phyloP scores from a whole-genome alignment of 2,113 vertebrate genomes.

The Rostratula benghalensis region DNA sequence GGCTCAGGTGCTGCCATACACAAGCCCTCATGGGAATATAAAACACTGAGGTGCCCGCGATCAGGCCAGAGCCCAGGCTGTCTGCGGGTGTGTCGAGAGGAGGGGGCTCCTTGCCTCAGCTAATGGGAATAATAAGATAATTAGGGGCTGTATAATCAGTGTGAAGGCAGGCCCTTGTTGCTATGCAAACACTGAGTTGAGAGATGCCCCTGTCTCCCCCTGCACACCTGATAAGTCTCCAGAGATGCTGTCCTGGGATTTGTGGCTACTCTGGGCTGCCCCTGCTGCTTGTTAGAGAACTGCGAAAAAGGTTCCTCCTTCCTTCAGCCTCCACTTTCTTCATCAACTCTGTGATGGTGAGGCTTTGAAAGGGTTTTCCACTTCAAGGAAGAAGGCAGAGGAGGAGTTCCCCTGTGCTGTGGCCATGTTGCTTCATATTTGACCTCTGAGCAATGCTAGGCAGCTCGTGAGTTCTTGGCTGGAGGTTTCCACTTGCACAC shows the following conservation, averaged over 20 bases:
- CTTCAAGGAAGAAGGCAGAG: neutral
- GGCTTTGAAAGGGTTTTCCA: neutral
- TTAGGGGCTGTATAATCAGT: conserved; percentile 17
- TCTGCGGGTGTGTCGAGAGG: fast-evolving
- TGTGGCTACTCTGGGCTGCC: neutral
- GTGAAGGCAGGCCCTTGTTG: conserved; percentile 1
- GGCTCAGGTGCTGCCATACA: neutral
- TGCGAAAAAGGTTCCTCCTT: neutral
- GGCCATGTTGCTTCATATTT: neutral
- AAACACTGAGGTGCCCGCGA: neutral
- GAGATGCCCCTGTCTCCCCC: neutral
- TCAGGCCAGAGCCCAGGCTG: neutral
- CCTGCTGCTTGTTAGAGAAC: neutral
- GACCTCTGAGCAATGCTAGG: neutral
- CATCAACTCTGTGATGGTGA: neutral
- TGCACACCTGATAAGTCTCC: neutral
- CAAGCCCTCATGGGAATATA: fast-evolving
- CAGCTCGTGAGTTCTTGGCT: neutral
- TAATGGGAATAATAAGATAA: conserved; percentile 36
- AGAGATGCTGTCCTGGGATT: neutral
- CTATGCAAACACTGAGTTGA: neutral
- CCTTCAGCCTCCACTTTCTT: neutral
- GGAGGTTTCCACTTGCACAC: neutral
- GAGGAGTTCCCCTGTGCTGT: neutral
- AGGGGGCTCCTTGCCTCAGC: neutral